phyloP scores from a whole-genome alignment of 1,140 invertebrate species.

The Thaumetopoea pityocampa region DNA sequence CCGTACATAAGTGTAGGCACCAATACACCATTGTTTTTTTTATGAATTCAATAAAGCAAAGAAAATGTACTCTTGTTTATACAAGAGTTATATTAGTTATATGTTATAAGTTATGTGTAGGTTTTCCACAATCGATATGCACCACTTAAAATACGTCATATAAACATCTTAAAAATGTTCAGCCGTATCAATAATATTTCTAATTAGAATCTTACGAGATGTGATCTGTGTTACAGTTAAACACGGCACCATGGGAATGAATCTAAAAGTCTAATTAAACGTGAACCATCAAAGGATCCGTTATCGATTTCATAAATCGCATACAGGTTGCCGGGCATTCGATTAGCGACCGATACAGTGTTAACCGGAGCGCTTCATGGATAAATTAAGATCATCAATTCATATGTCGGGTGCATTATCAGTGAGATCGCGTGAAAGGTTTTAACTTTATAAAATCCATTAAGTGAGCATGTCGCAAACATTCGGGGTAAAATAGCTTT shows the following conservation, averaged over 20 bases:
- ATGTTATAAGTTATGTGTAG: too few relatives aligned
- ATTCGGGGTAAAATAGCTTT: slow-evolving; percentile 42
- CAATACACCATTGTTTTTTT: too few relatives aligned
- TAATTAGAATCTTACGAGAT: slow-evolving; percentile 13
- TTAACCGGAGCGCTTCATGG: slow-evolving; percentile 53
- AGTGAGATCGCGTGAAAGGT: slow-evolving; percentile 52
- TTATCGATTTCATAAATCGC: slow-evolving; percentile 51
- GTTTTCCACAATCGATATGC: too few relatives aligned
- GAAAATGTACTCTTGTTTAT: too few relatives aligned
- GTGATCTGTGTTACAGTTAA: slow-evolving; percentile 6
- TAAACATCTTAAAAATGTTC: too few relatives aligned
- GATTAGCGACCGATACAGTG: slow-evolving; percentile 56
- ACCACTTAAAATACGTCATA: too few relatives aligned
- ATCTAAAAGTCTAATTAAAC: slow-evolving; percentile 20
- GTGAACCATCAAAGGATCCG: slow-evolving; percentile 32
- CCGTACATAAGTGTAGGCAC: too few relatives aligned
- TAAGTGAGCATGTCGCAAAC: slow-evolving; percentile 51
- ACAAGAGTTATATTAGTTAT: too few relatives aligned
- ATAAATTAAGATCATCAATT: slow-evolving; percentile 73
- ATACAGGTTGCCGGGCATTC: slow-evolving; percentile 50
- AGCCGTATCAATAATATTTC: neutral
- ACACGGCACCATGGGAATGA: slow-evolving; percentile 2
- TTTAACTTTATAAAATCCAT: slow-evolving; percentile 56
- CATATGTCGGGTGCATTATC: slow-evolving; percentile 57
- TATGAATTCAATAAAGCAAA: too few relatives aligned